Percentiles rank a stretch among this genome's conserved stretches.
Conservation (phyloP, 2,888 invertebrate genomes). For the Alentia gelatinosa region DNA sequence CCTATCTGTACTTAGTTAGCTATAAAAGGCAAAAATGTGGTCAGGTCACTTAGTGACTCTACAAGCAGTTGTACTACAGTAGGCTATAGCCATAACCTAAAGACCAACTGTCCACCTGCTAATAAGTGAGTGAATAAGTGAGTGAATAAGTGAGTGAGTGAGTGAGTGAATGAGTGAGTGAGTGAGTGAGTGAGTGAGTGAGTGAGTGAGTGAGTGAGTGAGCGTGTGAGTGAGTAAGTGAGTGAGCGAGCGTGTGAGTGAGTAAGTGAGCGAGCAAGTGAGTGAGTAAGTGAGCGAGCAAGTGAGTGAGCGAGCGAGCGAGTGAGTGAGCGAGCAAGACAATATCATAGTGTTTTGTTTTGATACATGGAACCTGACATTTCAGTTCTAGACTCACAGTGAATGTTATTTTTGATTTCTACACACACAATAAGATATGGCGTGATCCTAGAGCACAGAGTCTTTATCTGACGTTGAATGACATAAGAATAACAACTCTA, state of each 20-base stretch:
- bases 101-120: too few relatives aligned
- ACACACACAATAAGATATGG: too few relatives aligned
- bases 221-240: not conserved
- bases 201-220: not conserved
- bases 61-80: too few relatives aligned
- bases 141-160: too few relatives aligned
- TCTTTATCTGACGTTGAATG: not conserved
- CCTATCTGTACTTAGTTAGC: too few relatives aligned
- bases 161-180: not conserved
- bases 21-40: too few relatives aligned
- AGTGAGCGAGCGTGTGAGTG: not conserved
- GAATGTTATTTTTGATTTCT: too few relatives aligned
- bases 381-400: not conserved
- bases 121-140: not conserved
- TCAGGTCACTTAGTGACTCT: too few relatives aligned
- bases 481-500: not conserved
- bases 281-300: not conserved
- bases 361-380: not conserved
- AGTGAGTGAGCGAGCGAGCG: not conserved
- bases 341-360: not conserved
- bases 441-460: too few relatives aligned
- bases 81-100: too few relatives aligned
- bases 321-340: not conserved
- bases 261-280: not conserved
- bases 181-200: not conserved